Base-by-base conservation (phyloP, 2,888 invertebrate genomes). In the Aphidoletes aphidimyza region DNA sequence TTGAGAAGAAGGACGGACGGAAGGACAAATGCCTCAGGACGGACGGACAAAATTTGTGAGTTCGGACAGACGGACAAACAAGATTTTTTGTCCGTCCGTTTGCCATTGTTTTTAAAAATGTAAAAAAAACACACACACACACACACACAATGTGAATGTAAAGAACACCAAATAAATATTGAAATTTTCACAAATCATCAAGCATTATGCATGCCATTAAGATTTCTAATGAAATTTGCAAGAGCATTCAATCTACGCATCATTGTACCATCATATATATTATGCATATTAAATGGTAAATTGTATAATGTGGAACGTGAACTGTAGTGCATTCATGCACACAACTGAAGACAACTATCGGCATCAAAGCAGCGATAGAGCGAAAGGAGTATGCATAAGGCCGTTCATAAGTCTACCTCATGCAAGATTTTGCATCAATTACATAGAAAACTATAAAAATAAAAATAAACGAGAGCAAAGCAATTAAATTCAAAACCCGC, bases 381-480 rank as follows among this genome's bases (percentile, higher is more conserved):
- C n/a, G n/a, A n/a, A n/a, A n/a, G n/a, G n/a, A 26, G 26, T 54
- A 22, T n/a, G 14, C 69, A 34, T n/a, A 26, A 34, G 22, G 54
- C 54, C 26, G 8, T 69, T 37, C 37, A 37, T 22, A 37, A n/a
- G 19, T 78, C 37, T 81, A 37, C 2, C 36, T 81, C 81, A 81
- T 81, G 81, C 81, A 22, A 81, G 37, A 81, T 37, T 81, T 81
- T 81, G 37, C 81, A 81, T 81, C 81, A 81, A 81, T 81, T 81
- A 81, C 19, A 81, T 37, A 37, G 30, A 14, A 30, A 69, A n/a
- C n/a, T n/a, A n/a, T n/a, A 54, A 54, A 54, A 6, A 17, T 47
- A 47, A 47, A 3, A 47, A 47, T 17, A 47, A n/a, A 14, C 47
- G 19, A 47, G 17, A 47, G 14, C 9, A 54, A 54, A 14, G 54